Conservation (phyloP, 2,888 invertebrate genomes). For the Entomobrya multifasciata region DNA sequence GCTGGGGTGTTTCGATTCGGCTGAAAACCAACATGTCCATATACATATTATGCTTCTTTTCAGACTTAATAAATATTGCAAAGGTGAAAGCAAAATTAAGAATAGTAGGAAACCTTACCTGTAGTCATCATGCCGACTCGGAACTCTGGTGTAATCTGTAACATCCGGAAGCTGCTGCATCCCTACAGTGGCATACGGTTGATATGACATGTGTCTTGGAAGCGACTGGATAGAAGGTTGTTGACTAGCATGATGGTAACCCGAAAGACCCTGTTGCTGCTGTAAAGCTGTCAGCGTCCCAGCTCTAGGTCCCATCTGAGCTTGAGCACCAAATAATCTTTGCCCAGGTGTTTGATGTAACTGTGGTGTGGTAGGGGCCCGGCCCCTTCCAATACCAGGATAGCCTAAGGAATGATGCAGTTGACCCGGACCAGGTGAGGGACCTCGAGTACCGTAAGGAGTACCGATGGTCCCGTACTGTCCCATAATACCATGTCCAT, state of each 20-base stretch:
- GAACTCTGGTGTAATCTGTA: conserved; percentile 78
- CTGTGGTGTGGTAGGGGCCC: conserved; percentile 60
- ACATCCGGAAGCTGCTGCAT: conserved; percentile 79
- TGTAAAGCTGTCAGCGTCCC: conserved; percentile 80
- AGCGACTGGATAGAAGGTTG: conserved; percentile 79
- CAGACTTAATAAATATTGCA: too few species aligned
- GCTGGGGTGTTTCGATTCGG: conserved; percentile 77
- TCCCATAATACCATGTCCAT: conserved; percentile 82
- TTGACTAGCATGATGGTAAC: conserved; percentile 53
- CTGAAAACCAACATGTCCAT: too few species aligned
- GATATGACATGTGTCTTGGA: conserved; percentile 79
- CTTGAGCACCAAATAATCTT: conserved; percentile 75
- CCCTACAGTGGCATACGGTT: conserved; percentile 78
- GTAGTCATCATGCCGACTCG: conserved; percentile 78
- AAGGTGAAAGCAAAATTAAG: too few species aligned
- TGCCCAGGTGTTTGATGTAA: conserved; percentile 73
- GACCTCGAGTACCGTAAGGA: conserved; percentile 67
- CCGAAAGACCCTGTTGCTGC: conserved; percentile 81
- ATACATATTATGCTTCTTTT: too few species aligned
- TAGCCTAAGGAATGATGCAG: conserved; percentile 72
- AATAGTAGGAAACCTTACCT: conserved; percentile 65
- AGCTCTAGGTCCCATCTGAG: conserved; percentile 59
- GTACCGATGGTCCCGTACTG: conserved; percentile 73
- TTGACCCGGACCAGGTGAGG: conserved; percentile 65
- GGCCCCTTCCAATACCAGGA: conserved; percentile 73